Evolutionary conservation across 2,113 vertebrate genomes (phyloP).

Genomic region (Thermophis baileyi): DNA sequence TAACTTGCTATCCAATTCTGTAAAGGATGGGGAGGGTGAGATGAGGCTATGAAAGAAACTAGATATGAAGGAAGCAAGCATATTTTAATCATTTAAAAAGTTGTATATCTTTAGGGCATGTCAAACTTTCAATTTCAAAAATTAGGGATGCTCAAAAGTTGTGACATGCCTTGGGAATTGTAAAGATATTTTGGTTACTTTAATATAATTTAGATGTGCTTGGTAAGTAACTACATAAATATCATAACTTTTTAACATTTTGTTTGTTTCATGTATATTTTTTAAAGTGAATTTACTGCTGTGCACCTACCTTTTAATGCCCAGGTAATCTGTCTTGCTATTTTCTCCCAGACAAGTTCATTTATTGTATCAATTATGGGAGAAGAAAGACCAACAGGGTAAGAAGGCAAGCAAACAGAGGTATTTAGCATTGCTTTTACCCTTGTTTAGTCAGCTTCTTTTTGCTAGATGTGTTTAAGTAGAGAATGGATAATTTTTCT

Average conservation of each 20-base stretch:
- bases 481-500: background rate
- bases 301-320: background rate
- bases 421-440: background rate
- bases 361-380: background rate
- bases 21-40: background rate
- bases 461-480: background rate
- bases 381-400: background rate
- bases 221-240: too few relatives aligned
- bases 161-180: too few relatives aligned
- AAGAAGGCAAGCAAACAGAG: background rate
- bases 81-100: background rate
- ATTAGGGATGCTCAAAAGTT: too few relatives aligned
- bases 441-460: background rate
- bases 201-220: too few relatives aligned
- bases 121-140: too few relatives aligned
- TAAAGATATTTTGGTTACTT: too few relatives aligned
- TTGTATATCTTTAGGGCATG: background rate
- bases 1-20: background rate
- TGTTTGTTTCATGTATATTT: background rate
- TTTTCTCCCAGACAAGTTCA: background rate
- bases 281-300: background rate
- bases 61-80: background rate
- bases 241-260: too few relatives aligned
- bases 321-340: background rate
- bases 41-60: background rate